Percentiles rank a stretch among this genome's conserved stretches.
Conservation (phyloP, 2,113 vertebrate genomes). For the Marcusenius ussheri region DNA sequence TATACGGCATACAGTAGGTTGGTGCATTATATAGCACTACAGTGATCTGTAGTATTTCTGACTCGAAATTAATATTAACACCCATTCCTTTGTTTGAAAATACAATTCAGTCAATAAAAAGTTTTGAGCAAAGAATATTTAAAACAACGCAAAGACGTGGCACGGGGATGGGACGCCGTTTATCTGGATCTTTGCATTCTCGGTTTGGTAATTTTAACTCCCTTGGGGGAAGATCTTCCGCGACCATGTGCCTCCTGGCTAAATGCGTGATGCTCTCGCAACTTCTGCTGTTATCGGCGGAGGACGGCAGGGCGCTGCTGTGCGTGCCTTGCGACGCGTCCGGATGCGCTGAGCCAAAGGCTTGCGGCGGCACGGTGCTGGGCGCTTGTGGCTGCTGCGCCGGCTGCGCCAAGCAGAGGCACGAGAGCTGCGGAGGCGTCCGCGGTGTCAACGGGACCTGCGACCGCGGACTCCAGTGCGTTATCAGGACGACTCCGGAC, state of each 20-base stretch:
- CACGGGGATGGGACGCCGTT: background rate
- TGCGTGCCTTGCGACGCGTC: conserved; percentile 74
- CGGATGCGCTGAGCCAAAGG: conserved; percentile 70
- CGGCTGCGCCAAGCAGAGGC: conserved; percentile 71
- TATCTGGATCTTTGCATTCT: background rate
- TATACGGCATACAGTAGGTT: background rate
- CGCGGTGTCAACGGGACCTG: conserved; percentile 72
- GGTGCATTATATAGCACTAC: background rate
- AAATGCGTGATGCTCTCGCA: background rate
- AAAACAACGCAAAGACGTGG: background rate
- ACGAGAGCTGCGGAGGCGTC: conserved; percentile 75
- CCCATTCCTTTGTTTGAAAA: background rate
- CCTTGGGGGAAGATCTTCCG: background rate
- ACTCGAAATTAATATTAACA: background rate
- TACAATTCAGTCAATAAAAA: background rate
- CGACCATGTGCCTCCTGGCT: background rate
- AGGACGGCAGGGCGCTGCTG: conserved; percentile 48
- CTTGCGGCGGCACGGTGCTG: conserved; percentile 69
- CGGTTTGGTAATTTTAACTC: background rate
- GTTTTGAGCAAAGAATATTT: background rate
- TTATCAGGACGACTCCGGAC: conserved; percentile 70
- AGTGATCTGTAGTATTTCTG: background rate
- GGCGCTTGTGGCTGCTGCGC: conserved; percentile 73
- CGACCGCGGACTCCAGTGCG: conserved; percentile 72
- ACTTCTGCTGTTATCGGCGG: background rate